Percentiles rank a stretch among this genome's conserved stretches.
Evolutionary conservation across 2,888 invertebrate species (phyloP).

Genomic region (Polia nebulosa): DNA sequence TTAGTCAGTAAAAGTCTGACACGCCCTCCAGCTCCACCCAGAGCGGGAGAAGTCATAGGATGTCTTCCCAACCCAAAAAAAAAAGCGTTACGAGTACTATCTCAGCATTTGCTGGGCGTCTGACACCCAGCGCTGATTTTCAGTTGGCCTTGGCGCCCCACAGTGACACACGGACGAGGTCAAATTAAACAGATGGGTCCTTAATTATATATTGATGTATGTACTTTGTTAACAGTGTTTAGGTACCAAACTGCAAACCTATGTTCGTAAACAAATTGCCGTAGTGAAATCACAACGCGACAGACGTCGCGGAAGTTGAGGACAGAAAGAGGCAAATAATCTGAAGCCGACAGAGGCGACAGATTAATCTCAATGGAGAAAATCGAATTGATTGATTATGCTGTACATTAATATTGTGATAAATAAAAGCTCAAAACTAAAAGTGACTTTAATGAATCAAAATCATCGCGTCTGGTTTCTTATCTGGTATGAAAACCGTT

Average conservation of each 20-base stretch:
- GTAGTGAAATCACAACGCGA: not conserved
- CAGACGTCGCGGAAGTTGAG: slow-evolving; percentile 29
- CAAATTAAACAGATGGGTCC: too few species aligned
- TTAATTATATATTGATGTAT: too few species aligned
- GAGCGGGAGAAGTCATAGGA: too few species aligned
- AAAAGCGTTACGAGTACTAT: too few species aligned
- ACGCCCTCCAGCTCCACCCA: too few species aligned
- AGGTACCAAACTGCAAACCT: not conserved
- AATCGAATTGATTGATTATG: slow-evolving; percentile 48
- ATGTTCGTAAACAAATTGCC: not conserved
- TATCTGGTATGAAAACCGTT: slow-evolving; percentile 11
- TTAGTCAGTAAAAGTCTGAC: too few species aligned
- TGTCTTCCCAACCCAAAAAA: too few species aligned
- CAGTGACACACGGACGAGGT: too few species aligned
- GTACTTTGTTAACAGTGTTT: too few species aligned
- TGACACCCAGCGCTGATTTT: too few species aligned
- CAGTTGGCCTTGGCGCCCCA: too few species aligned
- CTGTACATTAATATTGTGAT: not conserved
- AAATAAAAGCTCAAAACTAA: slow-evolving; percentile 17
- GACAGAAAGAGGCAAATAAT: slow-evolving; percentile 26
- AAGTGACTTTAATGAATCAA: not conserved
- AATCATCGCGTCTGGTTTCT: slow-evolving; percentile 5
- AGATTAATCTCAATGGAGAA: slow-evolving; percentile 28
- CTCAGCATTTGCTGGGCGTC: too few species aligned
- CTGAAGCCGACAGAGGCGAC: slow-evolving; percentile 5